A percentile compares a stretch with the other conserved stretches of the same genome.
Conservation (phyloP, 2,113 vertebrate genomes). For the Nanorana parkeri region DNA sequence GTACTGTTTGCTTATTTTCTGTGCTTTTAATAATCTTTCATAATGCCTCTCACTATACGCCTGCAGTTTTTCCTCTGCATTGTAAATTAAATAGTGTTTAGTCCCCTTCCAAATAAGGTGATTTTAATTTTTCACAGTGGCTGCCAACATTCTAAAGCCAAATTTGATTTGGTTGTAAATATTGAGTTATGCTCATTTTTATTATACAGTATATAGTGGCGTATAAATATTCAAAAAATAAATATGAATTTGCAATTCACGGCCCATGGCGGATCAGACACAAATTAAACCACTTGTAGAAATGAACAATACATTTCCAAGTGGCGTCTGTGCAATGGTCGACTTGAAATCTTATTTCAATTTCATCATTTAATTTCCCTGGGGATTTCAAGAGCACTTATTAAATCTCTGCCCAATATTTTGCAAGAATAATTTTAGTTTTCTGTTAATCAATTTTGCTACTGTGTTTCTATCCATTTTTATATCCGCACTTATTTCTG, state of each 20-base stretch:
- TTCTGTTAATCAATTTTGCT: constrained; percentile 40
- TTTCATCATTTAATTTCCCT: constrained; percentile 46
- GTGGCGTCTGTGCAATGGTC: neutral
- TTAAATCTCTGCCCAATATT: constrained; percentile 43
- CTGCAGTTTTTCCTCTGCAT: too few species aligned
- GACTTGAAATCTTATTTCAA: constrained; percentile 36
- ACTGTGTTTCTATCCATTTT: constrained; percentile 5
- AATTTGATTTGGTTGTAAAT: constrained; percentile 63
- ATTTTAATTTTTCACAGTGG: constrained; percentile 58
- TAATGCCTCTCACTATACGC: too few species aligned
- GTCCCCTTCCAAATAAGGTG: constrained; percentile 60
- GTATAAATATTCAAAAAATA: constrained; percentile 75
- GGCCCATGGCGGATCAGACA: constrained; percentile 67
- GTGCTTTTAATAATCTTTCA: too few species aligned
- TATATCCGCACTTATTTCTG: constrained; percentile 24
- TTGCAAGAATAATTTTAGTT: constrained; percentile 37
- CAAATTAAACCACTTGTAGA: constrained; percentile 37
- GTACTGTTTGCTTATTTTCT: too few species aligned
- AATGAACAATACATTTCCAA: constrained; percentile 36
- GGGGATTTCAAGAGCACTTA: constrained; percentile 26
- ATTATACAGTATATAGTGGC: constrained; percentile 60
- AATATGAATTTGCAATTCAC: constrained; percentile 66
- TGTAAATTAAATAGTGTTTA: neutral
- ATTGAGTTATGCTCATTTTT: constrained; percentile 67
- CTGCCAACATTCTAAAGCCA: constrained; percentile 59